A percentile compares a stretch with the other conserved stretches of the same genome.
phyloP scores from a whole-genome alignment of 2,113 vertebrate genomes.

The Cephalopterus ornatus region DNA sequence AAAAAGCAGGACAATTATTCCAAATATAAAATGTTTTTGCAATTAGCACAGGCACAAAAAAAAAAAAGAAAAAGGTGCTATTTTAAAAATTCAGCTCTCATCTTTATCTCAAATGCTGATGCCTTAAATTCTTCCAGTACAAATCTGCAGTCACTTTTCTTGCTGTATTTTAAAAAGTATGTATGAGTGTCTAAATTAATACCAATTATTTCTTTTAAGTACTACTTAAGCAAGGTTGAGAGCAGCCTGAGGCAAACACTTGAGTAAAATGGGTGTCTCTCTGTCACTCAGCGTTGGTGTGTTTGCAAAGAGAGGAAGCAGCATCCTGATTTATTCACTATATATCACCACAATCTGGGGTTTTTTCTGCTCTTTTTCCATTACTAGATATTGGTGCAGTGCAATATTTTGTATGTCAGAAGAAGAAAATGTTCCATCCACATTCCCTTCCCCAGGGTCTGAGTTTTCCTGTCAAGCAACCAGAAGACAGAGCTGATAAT shows the following conservation, averaged over 20 bases:
- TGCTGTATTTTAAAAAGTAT: neutral
- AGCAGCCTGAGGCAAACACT: slow-evolving; percentile 32
- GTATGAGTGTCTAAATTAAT: slow-evolving; percentile 14
- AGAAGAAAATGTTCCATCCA: slow-evolving; percentile 21
- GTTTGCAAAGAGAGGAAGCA: slow-evolving; percentile 22
- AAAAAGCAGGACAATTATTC: neutral
- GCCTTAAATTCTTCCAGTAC: neutral
- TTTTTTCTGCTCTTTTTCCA: neutral
- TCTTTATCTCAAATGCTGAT: neutral
- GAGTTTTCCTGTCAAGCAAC: neutral
- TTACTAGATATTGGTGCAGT: neutral
- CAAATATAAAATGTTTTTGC: neutral
- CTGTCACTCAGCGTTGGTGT: neutral
- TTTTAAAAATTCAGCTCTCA: neutral
- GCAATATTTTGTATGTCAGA: slow-evolving; percentile 38
- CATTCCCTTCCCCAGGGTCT: neutral
- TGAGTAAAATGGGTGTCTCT: slow-evolving; percentile 1
- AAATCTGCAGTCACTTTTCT: neutral
- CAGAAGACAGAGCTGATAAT: neutral
- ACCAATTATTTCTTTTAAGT: slow-evolving; percentile 19
- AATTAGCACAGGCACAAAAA: neutral
- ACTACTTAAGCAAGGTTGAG: slow-evolving; percentile 1
- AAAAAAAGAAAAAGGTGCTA: neutral
- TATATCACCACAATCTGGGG: neutral
- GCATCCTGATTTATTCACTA: neutral